Conservation (phyloP, 2,888 invertebrate species). For the Leptinotarsa haldemani region DNA sequence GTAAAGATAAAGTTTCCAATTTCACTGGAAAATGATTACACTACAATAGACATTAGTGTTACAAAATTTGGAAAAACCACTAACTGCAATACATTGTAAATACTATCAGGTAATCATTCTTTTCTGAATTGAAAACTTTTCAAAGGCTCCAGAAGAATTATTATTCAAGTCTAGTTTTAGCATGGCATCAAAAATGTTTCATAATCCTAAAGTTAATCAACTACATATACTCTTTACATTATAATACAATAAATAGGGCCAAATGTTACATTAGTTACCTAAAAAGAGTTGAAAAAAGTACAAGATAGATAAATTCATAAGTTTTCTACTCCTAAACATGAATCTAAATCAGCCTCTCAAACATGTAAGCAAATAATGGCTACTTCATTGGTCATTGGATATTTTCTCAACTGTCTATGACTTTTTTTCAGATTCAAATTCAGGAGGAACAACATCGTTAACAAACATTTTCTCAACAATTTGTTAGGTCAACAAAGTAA, state of each 20-base stretch:
- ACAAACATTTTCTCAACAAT: constrained; percentile 4
- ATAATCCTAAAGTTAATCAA: constrained; percentile 30
- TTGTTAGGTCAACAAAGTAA: constrained; percentile 8
- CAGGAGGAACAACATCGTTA: background rate
- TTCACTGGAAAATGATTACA: constrained; percentile 8
- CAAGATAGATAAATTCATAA: background rate
- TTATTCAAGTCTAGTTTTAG: constrained; percentile 27
- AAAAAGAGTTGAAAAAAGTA: background rate
- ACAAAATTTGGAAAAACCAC: too few relatives aligned
- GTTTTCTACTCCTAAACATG: background rate
- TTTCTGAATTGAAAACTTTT: constrained; percentile 1
- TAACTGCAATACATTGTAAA: too few relatives aligned
- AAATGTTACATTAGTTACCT: constrained; percentile 13
- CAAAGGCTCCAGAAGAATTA: constrained; percentile 28
- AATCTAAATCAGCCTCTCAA: background rate
- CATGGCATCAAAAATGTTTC: constrained; percentile 37
- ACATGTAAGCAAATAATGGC: background rate
- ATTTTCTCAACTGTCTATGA: too few relatives aligned
- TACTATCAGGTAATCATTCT: background rate
- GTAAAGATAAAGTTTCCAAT: background rate
- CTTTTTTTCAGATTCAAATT: background rate
- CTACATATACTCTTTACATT: constrained; percentile 44
- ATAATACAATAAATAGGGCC: constrained; percentile 45
- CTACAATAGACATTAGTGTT: too few relatives aligned
- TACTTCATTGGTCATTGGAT: background rate